Evolutionary conservation across 92 coral and sea anemone species (phyloP), one percentile per base, ranked within the genome.

Genomic region (Porites evermanni): DNA sequence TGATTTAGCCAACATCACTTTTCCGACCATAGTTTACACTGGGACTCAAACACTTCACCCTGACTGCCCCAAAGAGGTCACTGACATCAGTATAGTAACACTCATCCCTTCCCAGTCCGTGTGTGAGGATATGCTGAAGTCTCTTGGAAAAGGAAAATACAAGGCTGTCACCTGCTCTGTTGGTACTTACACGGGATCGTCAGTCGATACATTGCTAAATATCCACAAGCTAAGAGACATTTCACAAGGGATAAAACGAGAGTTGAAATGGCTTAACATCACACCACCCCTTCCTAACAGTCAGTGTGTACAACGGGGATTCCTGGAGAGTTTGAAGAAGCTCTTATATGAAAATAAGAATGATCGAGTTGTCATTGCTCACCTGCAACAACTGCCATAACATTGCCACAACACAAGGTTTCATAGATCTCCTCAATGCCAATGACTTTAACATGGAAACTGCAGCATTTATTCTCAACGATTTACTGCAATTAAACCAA

Each of bases 351-450:
- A 73, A n/a, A 53, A 66, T 38, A 64, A 26, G 14, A 74, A 79
- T n/a, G 76, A 67, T 16, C 53, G 75, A 24, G 87, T 85, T 7
- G 89, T 85, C 69, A 14, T 89, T 60, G 72, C 94, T 91, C 21
- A 87, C 94, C 4, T 32, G 91, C 16, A 70, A 87, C 84, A 83
- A 77, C 50, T 91, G 89, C 91, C 65, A 87, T 3, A 91, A 72
- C 73, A 56, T 91, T n/a, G 70, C 85, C 50, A n/a, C 77, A 67
- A 82, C 83, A 17, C 60, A 78, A 6, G 77, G 47, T 9, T 91
- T 81, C 66, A 56, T 75, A 18, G 90, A 87, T 19, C 76, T 91
- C 7, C 69, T 87, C 17, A 91, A 87, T 64, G 73, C 72, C 44
- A 44, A 81, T 13, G 44, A 75, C 32, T 63, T 16, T 20, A 52